Conservation (phyloP, 2,888 invertebrate species). For the Drosophila nr. medialis region DNA sequence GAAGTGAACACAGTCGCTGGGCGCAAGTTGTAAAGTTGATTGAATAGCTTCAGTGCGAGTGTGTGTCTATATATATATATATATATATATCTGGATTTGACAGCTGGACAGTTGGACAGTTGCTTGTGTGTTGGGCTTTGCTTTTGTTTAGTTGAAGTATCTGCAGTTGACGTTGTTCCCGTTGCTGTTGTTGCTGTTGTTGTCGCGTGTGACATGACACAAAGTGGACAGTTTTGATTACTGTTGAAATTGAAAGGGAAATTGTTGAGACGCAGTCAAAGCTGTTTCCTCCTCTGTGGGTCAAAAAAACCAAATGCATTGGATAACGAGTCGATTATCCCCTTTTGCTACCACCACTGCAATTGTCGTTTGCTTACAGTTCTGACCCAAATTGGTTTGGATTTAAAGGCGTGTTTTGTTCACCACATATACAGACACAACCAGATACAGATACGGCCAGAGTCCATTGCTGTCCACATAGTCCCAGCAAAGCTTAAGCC, state of each 20-base stretch:
- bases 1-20: constrained; percentile 65
- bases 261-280: constrained; percentile 67
- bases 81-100: constrained; percentile 51
- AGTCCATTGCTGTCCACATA: constrained; percentile 8
- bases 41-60: constrained; percentile 59
- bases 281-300: constrained; percentile 57
- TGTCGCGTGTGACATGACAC: constrained; percentile 78
- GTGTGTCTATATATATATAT: constrained; percentile 15
- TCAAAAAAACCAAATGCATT: constrained; percentile 50
- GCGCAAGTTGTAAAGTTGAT: constrained; percentile 69
- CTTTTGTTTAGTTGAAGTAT: constrained; percentile 60
- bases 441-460: neutral
- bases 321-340: constrained; percentile 48
- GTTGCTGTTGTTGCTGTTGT: constrained; percentile 44
- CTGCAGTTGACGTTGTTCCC: constrained; percentile 49
- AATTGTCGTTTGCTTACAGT: constrained; percentile 31
- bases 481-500: constrained; percentile 40
- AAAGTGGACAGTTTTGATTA: constrained; percentile 78
- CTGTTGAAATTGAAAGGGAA: constrained; percentile 78
- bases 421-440: neutral
- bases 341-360: neutral
- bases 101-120: constrained; percentile 59
- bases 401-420: constrained; percentile 49
- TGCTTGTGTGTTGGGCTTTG: constrained; percentile 50
- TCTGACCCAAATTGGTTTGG: constrained; percentile 65